Evolutionary conservation across 1,140 invertebrate genomes (phyloP).

Genomic region (Anastrepha ludens): DNA sequence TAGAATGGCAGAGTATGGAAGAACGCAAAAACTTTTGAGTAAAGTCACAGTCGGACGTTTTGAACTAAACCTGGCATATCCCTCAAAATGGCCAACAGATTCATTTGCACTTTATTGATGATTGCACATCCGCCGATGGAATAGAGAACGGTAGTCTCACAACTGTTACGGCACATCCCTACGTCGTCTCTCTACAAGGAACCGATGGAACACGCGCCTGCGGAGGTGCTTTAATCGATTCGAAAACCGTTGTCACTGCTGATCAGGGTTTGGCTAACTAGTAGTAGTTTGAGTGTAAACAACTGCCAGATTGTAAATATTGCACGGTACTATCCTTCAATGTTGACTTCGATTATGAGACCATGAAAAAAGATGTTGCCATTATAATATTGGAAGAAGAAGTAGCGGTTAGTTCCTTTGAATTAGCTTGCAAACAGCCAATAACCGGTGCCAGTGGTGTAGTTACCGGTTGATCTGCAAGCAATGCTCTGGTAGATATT

Average conservation of each 20-base stretch:
- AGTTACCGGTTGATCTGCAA: constrained; percentile 64
- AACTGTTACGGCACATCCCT: constrained; percentile 77
- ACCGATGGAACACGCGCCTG: constrained; percentile 75
- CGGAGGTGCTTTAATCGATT: constrained; percentile 76
- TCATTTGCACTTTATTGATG: constrained; percentile 60
- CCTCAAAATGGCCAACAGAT: background rate
- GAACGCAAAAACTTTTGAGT: background rate
- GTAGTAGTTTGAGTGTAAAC: background rate
- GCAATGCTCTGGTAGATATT: constrained; percentile 38
- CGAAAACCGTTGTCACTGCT: constrained; percentile 77
- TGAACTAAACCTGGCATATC: too few species aligned
- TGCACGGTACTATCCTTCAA: constrained; percentile 57
- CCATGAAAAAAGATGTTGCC: background rate
- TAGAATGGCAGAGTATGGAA: background rate
- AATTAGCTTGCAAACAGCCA: constrained; percentile 54
- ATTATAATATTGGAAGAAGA: background rate
- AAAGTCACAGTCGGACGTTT: too few species aligned
- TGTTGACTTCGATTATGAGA: constrained; percentile 58
- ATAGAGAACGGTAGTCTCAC: constrained; percentile 76
- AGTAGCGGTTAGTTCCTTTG: background rate
- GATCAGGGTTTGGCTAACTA: constrained; percentile 76
- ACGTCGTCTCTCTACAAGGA: constrained; percentile 76
- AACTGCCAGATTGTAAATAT: background rate
- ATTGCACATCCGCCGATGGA: constrained; percentile 60
- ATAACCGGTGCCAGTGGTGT: constrained; percentile 58